Conservation (phyloP, 2,888 invertebrate genomes). For the Acronicta alni region DNA sequence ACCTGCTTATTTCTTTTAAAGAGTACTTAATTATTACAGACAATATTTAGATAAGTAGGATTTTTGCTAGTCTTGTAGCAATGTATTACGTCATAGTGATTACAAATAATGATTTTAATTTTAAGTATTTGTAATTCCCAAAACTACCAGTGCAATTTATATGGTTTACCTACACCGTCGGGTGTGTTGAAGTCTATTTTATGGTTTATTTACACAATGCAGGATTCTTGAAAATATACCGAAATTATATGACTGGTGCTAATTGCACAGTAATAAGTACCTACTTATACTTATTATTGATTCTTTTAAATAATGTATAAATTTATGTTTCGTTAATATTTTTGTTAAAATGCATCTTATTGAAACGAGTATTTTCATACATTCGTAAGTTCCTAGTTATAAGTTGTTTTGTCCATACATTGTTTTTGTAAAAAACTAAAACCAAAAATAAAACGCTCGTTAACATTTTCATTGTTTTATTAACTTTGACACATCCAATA, state of each 20-base stretch:
- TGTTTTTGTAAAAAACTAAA: constrained; percentile 34
- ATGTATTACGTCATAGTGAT: constrained; percentile 32
- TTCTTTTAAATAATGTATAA: constrained; percentile 9
- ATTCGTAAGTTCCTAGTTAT: constrained; percentile 20
- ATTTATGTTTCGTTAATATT: background rate
- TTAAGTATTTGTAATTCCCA: background rate
- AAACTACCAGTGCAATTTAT: background rate
- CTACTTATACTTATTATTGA: background rate
- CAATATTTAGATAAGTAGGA: constrained; percentile 10
- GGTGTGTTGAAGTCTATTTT: constrained; percentile 6
- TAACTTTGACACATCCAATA: constrained; percentile 30
- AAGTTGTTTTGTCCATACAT: constrained; percentile 35
- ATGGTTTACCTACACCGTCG: background rate
- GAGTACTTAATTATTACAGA: background rate
- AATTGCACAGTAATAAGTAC: too few species aligned
- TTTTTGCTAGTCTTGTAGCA: constrained; percentile 47
- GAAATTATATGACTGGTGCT: too few species aligned
- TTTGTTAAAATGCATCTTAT: constrained; percentile 8
- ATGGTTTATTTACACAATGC: background rate
- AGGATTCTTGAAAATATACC: too few species aligned
- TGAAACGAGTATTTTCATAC: background rate
- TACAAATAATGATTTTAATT: background rate
- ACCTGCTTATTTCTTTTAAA: constrained; percentile 13
- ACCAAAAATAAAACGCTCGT: constrained; percentile 59
- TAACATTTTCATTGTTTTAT: constrained; percentile 54